phyloP scores from a whole-genome alignment of 2,797 vertebrate genomes.

The Aeoliscus strigatus region DNA sequence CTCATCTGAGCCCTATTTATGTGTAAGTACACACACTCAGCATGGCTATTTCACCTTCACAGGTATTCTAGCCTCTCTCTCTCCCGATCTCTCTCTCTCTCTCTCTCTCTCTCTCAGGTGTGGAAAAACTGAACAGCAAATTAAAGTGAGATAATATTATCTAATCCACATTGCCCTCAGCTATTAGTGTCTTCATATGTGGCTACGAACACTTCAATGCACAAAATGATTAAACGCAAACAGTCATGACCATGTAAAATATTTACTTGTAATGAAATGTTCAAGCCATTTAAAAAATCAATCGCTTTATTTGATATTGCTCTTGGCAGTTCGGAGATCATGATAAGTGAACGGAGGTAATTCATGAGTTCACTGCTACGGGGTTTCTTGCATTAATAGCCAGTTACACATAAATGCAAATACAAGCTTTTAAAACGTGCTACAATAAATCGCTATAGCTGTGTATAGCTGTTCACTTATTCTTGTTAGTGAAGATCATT shows the following conservation, averaged over 20 bases:
- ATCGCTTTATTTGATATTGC: conserved; percentile 40
- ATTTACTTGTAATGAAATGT: conserved; percentile 43
- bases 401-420: background rate
- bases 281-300: conserved; percentile 36
- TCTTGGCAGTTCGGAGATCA: conserved; percentile 18
- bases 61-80: conserved; percentile 16
- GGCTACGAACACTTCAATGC: conserved; percentile 32
- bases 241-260: conserved; percentile 28
- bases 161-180: conserved; percentile 44
- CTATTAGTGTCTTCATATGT: conserved; percentile 41
- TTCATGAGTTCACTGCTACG: conserved; percentile 7
- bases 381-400: background rate
- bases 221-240: conserved; percentile 40
- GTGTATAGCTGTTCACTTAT: too few species aligned
- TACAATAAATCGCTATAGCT: too few species aligned
- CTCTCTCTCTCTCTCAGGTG: conserved; percentile 31
- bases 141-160: conserved; percentile 38
- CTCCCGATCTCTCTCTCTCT: too few species aligned
- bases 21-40: conserved; percentile 4
- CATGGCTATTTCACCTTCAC: conserved; percentile 19
- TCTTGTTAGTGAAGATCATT: too few species aligned
- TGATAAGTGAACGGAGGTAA: conserved; percentile 9
- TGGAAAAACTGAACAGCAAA: conserved; percentile 31
- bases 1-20: conserved; percentile 7
- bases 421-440: background rate